Conservation (phyloP, 2,113 vertebrate genomes). For the Chiloscyllium plagiosum region DNA sequence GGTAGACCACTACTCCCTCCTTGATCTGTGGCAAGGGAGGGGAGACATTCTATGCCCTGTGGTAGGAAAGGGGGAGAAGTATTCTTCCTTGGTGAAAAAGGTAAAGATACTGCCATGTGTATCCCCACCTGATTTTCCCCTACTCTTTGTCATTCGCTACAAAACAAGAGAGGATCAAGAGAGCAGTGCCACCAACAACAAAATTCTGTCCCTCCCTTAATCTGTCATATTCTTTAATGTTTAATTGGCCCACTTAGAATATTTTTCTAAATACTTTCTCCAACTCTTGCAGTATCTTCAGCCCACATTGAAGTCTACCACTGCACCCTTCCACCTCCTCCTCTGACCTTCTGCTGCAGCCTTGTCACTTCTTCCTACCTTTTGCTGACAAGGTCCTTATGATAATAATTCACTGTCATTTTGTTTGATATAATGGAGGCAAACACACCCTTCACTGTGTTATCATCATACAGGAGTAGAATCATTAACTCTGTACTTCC, state of each 20-base stretch:
- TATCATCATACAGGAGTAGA: not conserved
- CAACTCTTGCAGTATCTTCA: no score
- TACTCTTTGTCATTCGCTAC: not conserved
- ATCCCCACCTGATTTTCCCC: not conserved
- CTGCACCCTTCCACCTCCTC: no score
- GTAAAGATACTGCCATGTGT: not conserved
- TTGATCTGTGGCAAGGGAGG: not conserved
- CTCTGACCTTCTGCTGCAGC: no score
- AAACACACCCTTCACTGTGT: not conserved
- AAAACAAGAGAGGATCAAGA: no score
- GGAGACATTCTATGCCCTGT: not conserved
- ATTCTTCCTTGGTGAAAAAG: not conserved
- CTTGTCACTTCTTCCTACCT: no score
- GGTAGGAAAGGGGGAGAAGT: not conserved
- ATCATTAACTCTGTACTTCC: not conserved
- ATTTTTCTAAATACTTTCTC: no score
- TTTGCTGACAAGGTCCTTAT: no score
- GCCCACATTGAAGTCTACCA: no score
- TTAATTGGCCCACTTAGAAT: no score
- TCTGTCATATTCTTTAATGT: no score
- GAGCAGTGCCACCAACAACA: no score
- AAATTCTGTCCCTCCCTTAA: no score
- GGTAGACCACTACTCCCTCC: not conserved
- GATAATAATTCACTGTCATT: not conserved
- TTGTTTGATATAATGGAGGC: not conserved